These are phyloP conservation scores for Diplosoma virens DNA, from an alignment of 23 tunicate genomes.

Conservation along the genomic window DNA sequence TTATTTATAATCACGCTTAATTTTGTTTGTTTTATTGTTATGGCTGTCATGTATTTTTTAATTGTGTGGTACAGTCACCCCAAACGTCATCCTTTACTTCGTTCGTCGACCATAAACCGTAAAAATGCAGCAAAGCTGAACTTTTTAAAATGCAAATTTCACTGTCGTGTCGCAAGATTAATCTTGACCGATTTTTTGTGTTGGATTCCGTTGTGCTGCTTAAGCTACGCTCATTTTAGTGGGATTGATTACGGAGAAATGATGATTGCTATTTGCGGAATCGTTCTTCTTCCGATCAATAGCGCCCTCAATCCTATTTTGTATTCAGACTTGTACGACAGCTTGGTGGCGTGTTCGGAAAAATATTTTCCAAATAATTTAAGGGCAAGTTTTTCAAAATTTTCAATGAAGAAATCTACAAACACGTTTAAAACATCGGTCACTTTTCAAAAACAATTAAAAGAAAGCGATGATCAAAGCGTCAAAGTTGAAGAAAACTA, in stretches of 20 bases:
- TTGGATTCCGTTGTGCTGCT: constrained; percentile 73
- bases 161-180: constrained; percentile 47
- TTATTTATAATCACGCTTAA: constrained; percentile 33
- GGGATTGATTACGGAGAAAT: constrained; percentile 24
- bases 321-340: constrained; percentile 45
- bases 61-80: constrained; percentile 14
- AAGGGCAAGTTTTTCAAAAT: too few relatives aligned
- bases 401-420: too few relatives aligned
- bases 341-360: too few relatives aligned
- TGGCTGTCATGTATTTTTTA: constrained; percentile 45
- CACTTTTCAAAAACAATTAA: too few relatives aligned
- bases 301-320: constrained; percentile 77
- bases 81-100: neutral
- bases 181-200: constrained; percentile 70
- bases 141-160: constrained; percentile 46
- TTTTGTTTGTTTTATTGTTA: constrained; percentile 32
- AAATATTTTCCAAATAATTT: too few relatives aligned
- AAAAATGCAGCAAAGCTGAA: constrained; percentile 14
- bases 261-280: constrained; percentile 51
- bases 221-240: constrained; percentile 28
- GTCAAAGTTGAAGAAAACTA: too few relatives aligned
- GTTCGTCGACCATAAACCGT: neutral
- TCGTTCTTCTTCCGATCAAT: constrained; percentile 70
- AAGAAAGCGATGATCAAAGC: too few relatives aligned
- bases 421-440: too few relatives aligned